Conservation (phyloP, 2,113 vertebrate genomes). For the Eolophus roseicapilla region DNA sequence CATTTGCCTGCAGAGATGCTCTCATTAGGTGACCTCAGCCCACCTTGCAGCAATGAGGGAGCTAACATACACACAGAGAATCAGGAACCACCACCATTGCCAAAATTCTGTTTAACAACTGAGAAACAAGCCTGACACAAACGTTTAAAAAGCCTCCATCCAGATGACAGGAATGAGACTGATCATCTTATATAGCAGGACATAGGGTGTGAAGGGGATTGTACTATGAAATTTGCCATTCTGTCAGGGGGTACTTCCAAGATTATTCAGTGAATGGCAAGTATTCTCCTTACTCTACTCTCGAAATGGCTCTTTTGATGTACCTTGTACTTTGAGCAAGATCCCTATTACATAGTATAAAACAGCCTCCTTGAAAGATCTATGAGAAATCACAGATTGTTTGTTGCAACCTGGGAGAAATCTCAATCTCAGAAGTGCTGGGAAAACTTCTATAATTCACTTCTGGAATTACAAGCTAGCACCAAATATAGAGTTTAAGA, state of each 20-base stretch:
- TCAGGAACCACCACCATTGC: background rate
- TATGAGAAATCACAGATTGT: background rate
- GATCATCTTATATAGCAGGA: background rate
- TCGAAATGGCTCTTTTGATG: background rate
- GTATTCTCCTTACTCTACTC: background rate
- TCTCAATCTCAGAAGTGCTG: background rate
- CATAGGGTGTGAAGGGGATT: background rate
- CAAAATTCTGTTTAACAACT: background rate
- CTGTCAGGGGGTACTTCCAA: background rate
- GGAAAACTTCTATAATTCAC: background rate
- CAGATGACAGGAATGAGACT: background rate
- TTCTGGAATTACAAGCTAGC: background rate
- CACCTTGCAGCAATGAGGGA: rapidly evolving
- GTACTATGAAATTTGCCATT: background rate
- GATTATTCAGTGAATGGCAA: background rate
- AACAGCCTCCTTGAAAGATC: background rate
- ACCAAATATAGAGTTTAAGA: background rate
- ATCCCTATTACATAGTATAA: background rate
- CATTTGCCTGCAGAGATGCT: background rate
- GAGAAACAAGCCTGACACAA: background rate
- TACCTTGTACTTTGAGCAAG: background rate
- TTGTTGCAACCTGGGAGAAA: background rate
- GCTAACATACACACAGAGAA: background rate
- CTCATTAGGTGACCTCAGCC: background rate
- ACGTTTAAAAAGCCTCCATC: background rate